Conservation (phyloP, 2,888 invertebrate species). For the Tribolium freemani region DNA sequence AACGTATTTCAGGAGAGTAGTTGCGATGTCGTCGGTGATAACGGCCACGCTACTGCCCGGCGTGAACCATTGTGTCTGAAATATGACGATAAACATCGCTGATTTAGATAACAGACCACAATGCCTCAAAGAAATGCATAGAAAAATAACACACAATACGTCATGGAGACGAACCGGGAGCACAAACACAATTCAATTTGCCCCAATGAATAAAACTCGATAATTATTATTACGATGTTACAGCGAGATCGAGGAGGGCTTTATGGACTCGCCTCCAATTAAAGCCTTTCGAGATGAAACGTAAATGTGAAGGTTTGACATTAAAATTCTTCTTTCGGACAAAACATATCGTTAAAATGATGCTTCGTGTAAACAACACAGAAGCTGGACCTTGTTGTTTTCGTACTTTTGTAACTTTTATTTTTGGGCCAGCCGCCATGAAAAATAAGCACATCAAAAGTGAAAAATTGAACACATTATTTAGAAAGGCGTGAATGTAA, state of each 20-base stretch:
- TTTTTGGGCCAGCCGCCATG: too few relatives aligned
- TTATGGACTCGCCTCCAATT: constrained; percentile 2
- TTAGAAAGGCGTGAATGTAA: background rate
- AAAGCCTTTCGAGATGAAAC: background rate
- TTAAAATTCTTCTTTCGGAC: background rate
- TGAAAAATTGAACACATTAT: background rate
- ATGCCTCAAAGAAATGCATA: constrained; percentile 58
- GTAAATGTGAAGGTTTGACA: background rate
- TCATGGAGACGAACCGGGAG: constrained; percentile 46
- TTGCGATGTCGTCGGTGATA: constrained; percentile 60
- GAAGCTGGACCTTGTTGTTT: background rate
- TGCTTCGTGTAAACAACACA: background rate
- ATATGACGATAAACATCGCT: constrained; percentile 67
- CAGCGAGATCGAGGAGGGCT: constrained; percentile 2
- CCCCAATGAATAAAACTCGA: constrained; percentile 53
- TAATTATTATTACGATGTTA: constrained; percentile 10
- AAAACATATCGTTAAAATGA: background rate
- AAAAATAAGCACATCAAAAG: too few relatives aligned
- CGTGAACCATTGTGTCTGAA: constrained; percentile 67
- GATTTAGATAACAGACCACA: constrained; percentile 62
- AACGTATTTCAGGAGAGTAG: constrained; percentile 63
- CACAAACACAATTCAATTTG: constrained; percentile 61
- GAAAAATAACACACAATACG: constrained; percentile 50
- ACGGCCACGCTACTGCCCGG: constrained; percentile 60
- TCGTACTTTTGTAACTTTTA: too few relatives aligned